These are phyloP conservation scores for Dipus sagitta DNA, from an alignment of 2,797 vertebrate species.

Conservation along the genomic window DNA sequence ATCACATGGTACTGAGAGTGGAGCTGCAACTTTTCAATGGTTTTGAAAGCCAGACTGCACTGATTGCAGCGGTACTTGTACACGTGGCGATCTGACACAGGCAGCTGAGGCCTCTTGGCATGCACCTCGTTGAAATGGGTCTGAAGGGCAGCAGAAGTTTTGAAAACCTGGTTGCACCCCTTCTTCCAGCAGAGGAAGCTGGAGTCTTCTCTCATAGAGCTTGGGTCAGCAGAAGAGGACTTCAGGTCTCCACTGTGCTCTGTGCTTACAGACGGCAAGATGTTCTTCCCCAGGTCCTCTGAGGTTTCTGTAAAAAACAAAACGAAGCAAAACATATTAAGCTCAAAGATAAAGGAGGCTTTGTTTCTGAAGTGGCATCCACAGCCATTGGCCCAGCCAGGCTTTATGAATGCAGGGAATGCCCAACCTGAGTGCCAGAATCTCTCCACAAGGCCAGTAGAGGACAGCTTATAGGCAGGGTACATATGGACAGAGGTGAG, in stretches of 20 bases:
- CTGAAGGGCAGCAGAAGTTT: conserved; percentile 97
- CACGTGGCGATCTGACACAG: conserved; percentile 98
- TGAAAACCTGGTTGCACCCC: conserved; percentile 99
- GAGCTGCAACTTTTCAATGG: conserved; percentile 97
- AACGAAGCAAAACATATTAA: conserved; percentile 69
- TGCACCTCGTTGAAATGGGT: conserved; percentile 98
- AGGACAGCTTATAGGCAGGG: neutral
- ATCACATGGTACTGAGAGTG: conserved; percentile 99
- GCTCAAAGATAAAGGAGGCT: conserved; percentile 66
- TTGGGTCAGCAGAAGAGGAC: conserved; percentile 91
- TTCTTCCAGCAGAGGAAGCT: conserved; percentile 99
- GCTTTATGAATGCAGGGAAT: neutral
- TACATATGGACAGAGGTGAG: neutral
- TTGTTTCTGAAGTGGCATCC: conserved; percentile 43
- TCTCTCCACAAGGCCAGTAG: neutral
- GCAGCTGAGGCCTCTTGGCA: conserved; percentile 97
- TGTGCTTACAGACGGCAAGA: conserved; percentile 88
- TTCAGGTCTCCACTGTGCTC: conserved; percentile 90
- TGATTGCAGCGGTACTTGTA: conserved; percentile 99
- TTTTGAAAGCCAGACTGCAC: conserved; percentile 99
- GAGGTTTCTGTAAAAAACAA: conserved; percentile 90
- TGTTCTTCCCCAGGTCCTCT: conserved; percentile 93
- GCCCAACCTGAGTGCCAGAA: neutral
- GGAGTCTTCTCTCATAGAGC: conserved; percentile 93
- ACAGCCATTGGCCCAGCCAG: neutral